A percentile compares a stretch with the other conserved stretches of the same genome.
These are phyloP conservation scores for Trissolcus basalis DNA, from an alignment of 1,140 invertebrate species.

Conservation along the genomic window DNA sequence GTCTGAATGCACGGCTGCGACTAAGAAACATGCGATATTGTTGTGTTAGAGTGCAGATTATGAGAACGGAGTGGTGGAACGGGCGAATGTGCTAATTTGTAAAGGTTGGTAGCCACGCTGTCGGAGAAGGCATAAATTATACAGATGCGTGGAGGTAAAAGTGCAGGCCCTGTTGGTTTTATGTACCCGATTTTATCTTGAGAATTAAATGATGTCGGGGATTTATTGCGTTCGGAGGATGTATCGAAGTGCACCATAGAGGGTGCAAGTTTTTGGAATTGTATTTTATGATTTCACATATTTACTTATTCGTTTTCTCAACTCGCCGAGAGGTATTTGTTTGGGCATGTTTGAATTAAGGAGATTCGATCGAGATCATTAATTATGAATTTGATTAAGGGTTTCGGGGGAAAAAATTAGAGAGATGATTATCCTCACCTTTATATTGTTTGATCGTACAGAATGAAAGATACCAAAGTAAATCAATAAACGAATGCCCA, in stretches of 20 bases:
- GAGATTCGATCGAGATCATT: neutral
- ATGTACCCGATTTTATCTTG: constrained; percentile 35
- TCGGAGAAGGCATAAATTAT: constrained; percentile 26
- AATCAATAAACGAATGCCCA: constrained; percentile 7
- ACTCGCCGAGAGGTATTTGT: too few relatives aligned
- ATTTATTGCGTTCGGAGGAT: constrained; percentile 33
- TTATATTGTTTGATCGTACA: too few relatives aligned
- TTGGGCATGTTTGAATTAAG: too few relatives aligned
- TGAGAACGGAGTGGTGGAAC: constrained; percentile 10
- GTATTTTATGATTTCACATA: neutral
- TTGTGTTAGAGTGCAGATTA: constrained; percentile 10
- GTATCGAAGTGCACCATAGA: constrained; percentile 15
- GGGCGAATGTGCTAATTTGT: constrained; percentile 46
- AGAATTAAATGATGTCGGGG: constrained; percentile 31
- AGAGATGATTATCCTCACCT: too few relatives aligned
- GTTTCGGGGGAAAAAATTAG: too few relatives aligned
- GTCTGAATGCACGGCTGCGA: constrained; percentile 15
- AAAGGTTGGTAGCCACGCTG: constrained; percentile 7
- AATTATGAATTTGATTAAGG: constrained; percentile 3
- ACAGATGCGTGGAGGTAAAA: constrained; percentile 11
- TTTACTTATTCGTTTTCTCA: neutral
- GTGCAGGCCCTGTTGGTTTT: constrained; percentile 9
- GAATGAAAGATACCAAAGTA: too few relatives aligned
- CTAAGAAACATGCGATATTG: constrained; percentile 26
- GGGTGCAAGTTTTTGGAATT: neutral